These are phyloP conservation scores for Artemia franciscana DNA, from an alignment of 1,140 invertebrate species.

Conservation along the genomic window DNA sequence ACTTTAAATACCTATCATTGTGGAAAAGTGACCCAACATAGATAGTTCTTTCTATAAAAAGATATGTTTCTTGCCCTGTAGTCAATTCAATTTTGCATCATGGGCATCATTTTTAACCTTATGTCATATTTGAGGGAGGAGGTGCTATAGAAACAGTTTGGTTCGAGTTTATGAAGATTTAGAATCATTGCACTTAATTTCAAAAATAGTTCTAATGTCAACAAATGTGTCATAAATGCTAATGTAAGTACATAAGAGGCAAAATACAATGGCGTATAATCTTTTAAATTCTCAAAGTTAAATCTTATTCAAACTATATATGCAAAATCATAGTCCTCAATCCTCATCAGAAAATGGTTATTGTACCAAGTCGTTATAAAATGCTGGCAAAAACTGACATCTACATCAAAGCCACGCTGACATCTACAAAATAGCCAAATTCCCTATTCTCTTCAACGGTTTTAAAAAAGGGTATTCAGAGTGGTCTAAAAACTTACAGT, in stretches of 20 bases:
- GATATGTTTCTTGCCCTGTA: background rate
- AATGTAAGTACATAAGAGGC: background rate
- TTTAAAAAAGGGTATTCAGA: background rate
- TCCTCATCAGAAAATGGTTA: background rate
- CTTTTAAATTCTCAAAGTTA: background rate
- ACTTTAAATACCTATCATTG: background rate
- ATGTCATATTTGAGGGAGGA: too few relatives aligned
- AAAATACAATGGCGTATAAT: background rate
- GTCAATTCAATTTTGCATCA: background rate
- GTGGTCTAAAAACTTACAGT: background rate
- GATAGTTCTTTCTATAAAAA: background rate
- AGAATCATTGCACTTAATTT: background rate
- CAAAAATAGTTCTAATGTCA: background rate
- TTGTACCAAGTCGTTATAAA: background rate
- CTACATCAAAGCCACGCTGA: too few relatives aligned
- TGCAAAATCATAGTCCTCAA: background rate
- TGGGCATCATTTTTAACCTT: too few relatives aligned
- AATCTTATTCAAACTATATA: background rate
- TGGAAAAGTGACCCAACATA: background rate
- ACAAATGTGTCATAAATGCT: background rate
- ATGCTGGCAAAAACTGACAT: too few relatives aligned
- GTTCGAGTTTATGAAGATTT: background rate
- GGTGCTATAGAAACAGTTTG: background rate
- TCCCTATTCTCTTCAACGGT: background rate
- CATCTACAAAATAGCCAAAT: background rate